Evolutionary conservation across 2,113 vertebrate species (phyloP).

Genomic region (Paradoxurus hermaphroditus): DNA sequence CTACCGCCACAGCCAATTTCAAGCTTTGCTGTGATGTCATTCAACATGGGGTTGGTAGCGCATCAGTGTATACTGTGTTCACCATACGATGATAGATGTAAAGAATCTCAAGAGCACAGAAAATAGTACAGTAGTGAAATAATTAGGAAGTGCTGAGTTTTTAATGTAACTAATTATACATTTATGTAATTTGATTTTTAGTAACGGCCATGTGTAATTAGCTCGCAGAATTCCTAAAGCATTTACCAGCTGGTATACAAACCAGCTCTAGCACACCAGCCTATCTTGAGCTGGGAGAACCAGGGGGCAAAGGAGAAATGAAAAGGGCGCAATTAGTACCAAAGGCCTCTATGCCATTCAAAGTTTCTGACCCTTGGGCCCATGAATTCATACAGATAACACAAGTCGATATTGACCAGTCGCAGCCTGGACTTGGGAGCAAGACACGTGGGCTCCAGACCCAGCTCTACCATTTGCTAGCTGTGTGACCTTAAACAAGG

Average conservation of each 20-base stretch:
- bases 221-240: slow-evolving; percentile 16
- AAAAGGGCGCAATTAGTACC: not conserved
- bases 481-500: not conserved
- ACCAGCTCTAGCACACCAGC: not conserved
- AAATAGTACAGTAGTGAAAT: not conserved
- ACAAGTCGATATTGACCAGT: not conserved
- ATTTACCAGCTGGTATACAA: not conserved
- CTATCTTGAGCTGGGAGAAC: not conserved
- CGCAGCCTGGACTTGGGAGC: not conserved
- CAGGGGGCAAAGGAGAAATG: not conserved
- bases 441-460: not conserved
- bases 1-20: not conserved
- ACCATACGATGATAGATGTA: too few relatives aligned
- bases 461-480: not conserved
- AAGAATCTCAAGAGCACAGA: not conserved
- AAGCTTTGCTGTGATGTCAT: not conserved
- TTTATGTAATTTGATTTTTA: not conserved
- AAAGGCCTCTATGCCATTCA: not conserved
- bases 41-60: not conserved
- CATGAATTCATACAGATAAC: not conserved
- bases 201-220: not conserved
- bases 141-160: not conserved
- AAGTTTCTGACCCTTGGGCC: not conserved
- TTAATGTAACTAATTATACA: slow-evolving; percentile 28
- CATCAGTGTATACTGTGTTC: not conserved